Evolutionary conservation across 2,797 vertebrate species (phyloP), one percentile per base, ranked within the genome.

Genomic region (Hoplostethus mediterraneus): DNA sequence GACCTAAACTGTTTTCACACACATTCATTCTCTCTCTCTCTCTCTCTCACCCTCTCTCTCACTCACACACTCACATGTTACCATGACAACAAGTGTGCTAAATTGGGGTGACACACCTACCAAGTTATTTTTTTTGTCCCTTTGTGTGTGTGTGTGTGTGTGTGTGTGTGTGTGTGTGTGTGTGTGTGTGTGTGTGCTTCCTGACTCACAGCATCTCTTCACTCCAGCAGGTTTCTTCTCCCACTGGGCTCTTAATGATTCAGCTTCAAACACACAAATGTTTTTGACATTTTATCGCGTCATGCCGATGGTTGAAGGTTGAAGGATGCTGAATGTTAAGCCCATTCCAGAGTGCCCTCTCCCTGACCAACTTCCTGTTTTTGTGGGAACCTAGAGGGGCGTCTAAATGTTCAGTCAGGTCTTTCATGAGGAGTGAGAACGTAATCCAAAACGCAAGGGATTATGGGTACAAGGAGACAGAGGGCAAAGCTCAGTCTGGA

Each of bases 31-130:
- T 21, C 21, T 21, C 21, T 21, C 21, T 21, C 21, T 62, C 25
- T 6, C 3, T 44, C 53, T 48, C 47, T 9, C 63, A 52, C 54
- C 42, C 52, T 17, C 9, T n/a, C 13, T 52, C 47, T 38, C 62
- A 52, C 31, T 33, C 45, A 68, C 31, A 55, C 44, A 67, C 47
- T 49, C 2, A 5, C 48, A 17, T 55, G 30, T 73, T 63, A 36
- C 79, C 64, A 60, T 76, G 82, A 73, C 80, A 68, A 77, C 77
- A 56, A 42, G 31, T 25, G 54, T 56, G 64, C 73, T 78, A 60
- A 74, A 71, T 31, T 36, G 21, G 49, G 61, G 17, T 12, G 2
- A 13, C 40, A 16, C 53, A 58, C 57, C 70, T 71, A 73, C 69
- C 80, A 59, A 25, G 33, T 53, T 45, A 49, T 16, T 30, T 70